phyloP scores from a whole-genome alignment of 2,113 vertebrate genomes.

The Thunnus thynnus region DNA sequence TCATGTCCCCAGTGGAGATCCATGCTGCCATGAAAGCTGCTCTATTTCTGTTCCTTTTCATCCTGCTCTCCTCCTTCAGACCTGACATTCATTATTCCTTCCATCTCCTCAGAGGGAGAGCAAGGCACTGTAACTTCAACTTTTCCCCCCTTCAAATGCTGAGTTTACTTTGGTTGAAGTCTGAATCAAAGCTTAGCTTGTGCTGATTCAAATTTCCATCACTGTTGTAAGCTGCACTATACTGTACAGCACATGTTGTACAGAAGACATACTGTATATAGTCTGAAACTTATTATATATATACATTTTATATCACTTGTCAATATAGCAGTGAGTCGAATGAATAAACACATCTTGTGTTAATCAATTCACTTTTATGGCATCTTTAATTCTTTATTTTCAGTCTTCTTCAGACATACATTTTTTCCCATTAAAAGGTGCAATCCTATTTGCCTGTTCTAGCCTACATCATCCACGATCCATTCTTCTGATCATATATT shows the following conservation, averaged over 20 bases:
- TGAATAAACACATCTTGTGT: background rate
- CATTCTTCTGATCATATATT: conserved; percentile 5
- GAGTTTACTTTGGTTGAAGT: conserved; percentile 61
- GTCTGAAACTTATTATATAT: background rate
- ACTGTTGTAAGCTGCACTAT: background rate
- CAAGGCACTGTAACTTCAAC: conserved; percentile 49
- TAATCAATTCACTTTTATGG: background rate
- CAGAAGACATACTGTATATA: background rate
- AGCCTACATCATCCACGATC: too few species aligned
- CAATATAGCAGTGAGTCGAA: too few species aligned
- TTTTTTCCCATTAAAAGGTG: background rate
- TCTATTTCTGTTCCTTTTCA: conserved; percentile 80
- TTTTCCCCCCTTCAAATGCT: conserved; percentile 37
- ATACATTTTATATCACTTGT: background rate
- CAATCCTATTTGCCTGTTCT: background rate
- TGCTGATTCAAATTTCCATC: conserved; percentile 46
- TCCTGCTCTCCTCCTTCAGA: conserved; percentile 73
- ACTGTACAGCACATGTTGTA: background rate
- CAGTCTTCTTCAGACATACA: background rate
- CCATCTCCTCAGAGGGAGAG: conserved; percentile 65
- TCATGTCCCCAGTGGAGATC: conserved; percentile 74
- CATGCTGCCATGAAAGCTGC: conserved; percentile 74
- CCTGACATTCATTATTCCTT: conserved; percentile 77
- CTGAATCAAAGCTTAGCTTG: conserved; percentile 47
- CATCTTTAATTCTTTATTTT: background rate